A percentile compares a stretch with the other conserved stretches of the same genome.
phyloP scores from a whole-genome alignment of 2,113 vertebrate species.

The Noctilio leporinus region DNA sequence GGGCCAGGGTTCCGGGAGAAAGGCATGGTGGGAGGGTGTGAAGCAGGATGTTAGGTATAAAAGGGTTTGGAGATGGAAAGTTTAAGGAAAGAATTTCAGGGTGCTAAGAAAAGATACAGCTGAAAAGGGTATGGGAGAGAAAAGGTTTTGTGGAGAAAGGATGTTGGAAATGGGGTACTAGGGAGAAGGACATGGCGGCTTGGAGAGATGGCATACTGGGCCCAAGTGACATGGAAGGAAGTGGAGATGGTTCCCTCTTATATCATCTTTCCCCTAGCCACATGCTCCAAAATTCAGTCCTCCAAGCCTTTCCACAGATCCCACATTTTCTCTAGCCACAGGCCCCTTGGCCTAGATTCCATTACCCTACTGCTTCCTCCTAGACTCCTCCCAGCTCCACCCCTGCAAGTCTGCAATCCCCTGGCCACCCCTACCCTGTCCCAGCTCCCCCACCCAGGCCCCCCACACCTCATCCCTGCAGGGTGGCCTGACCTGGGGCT shows the following conservation, averaged over 20 bases:
- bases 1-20: background rate
- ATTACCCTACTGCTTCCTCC: background rate
- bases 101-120: background rate
- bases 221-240: background rate
- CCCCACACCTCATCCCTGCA: background rate
- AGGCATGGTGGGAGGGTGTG: background rate
- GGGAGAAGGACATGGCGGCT: background rate
- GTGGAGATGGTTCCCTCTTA: background rate
- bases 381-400: background rate
- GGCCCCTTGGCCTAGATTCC: background rate
- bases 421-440: background rate
- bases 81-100: background rate
- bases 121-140: background rate
- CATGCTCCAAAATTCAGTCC: background rate
- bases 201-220: background rate
- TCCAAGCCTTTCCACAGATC: background rate
- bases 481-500: conserved; percentile 90
- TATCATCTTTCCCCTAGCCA: background rate
- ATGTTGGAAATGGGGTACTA: background rate
- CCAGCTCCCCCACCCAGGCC: background rate
- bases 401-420: background rate
- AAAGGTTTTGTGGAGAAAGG: background rate
- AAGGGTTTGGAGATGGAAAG: background rate
- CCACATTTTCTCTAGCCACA: background rate
- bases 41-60: background rate